Percentiles rank a stretch among this genome's conserved stretches.
Conservation (phyloP, 2,113 vertebrate species). For the Apaloderma vittatum region DNA sequence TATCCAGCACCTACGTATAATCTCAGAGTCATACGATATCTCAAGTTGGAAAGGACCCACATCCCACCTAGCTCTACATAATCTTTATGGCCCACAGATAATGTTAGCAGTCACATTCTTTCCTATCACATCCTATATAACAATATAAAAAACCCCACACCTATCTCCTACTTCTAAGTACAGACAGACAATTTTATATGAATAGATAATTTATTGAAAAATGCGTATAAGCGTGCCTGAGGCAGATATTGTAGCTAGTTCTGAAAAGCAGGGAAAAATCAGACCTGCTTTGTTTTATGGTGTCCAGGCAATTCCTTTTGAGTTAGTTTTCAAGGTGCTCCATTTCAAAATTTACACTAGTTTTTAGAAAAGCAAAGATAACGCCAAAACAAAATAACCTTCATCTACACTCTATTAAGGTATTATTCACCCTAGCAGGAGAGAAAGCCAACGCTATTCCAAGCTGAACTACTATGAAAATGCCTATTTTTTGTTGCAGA, state of each 20-base stretch:
- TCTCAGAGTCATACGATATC: background rate
- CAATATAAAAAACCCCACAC: background rate
- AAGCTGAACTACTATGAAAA: background rate
- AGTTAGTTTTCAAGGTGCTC: background rate
- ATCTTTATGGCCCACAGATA: rapidly evolving
- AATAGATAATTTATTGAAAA: background rate
- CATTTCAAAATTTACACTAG: background rate
- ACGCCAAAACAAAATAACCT: background rate
- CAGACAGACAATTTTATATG: background rate
- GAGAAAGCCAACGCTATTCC: background rate
- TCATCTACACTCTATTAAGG: background rate
- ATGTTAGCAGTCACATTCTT: rapidly evolving
- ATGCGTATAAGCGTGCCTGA: background rate
- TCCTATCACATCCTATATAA: background rate
- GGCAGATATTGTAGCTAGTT: background rate
- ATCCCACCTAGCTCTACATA: background rate
- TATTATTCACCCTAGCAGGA: background rate
- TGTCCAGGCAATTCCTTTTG: background rate
- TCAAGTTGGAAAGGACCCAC: background rate
- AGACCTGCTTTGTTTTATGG: background rate
- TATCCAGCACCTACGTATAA: background rate
- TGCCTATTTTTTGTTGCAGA: background rate
- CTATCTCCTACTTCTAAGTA: background rate
- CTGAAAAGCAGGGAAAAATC: background rate
- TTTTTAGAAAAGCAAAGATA: background rate